Percentiles rank a stretch among this genome's conserved stretches.
These are phyloP conservation scores for Chionis minor DNA, from an alignment of 2,113 vertebrate genomes.

Conservation along the genomic window DNA sequence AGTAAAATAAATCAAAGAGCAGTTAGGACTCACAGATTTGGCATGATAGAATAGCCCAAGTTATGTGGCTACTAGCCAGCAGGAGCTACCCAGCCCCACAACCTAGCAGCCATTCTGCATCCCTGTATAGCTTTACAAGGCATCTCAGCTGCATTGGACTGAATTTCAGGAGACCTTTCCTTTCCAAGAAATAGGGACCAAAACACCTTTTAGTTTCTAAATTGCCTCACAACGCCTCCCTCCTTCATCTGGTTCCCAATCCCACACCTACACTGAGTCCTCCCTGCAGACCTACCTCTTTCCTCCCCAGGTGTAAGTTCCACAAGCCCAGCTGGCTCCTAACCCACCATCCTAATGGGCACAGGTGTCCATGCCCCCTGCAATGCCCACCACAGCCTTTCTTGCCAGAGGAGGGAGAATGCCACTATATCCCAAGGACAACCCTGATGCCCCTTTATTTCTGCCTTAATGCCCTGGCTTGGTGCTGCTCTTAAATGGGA, in stretches of 20 bases:
- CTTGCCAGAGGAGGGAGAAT: not conserved
- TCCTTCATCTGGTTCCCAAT: not conserved
- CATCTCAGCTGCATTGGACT: not conserved
- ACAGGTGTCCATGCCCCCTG: not conserved
- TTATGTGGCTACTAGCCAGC: not conserved
- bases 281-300: not conserved
- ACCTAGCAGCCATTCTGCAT: not conserved
- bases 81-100: not conserved
- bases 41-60: not conserved
- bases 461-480: not conserved
- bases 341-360: fast-evolving
- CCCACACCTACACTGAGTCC: not conserved
- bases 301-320: not conserved
- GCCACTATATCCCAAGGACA: not conserved
- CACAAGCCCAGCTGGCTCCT: not conserved
- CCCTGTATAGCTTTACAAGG: not conserved
- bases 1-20: not conserved
- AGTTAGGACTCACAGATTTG: not conserved
- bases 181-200: not conserved
- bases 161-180: not conserved
- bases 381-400: fast-evolving
- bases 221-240: not conserved
- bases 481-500: not conserved
- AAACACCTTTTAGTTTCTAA: not conserved
- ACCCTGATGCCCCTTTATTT: not conserved